phyloP scores from a whole-genome alignment of 2,113 vertebrate genomes.

The Oryzias woworae region DNA sequence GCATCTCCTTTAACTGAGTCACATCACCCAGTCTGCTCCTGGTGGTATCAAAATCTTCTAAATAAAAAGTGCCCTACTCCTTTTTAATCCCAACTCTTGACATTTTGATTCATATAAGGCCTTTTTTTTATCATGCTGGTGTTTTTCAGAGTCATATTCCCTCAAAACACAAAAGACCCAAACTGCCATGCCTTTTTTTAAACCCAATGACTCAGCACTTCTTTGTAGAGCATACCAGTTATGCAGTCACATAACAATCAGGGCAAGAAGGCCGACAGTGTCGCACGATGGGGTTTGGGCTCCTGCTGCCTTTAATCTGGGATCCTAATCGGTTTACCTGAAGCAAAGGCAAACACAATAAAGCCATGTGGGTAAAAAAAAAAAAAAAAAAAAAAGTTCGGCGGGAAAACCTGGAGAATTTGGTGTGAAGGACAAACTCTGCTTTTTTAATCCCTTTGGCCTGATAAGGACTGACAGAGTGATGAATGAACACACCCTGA shows the following conservation, averaged over 20 bases:
- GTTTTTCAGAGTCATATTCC: background rate
- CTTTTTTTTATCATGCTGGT: too few species aligned
- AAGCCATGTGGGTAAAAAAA: constrained; percentile 21
- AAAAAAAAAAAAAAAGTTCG: background rate
- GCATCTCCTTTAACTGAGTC: too few species aligned
- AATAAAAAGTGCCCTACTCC: too few species aligned
- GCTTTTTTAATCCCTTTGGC: constrained; percentile 46
- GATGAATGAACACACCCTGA: constrained; percentile 64
- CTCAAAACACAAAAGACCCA: background rate
- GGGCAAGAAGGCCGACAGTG: constrained; percentile 2
- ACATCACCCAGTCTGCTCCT: too few species aligned
- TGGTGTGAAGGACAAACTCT: constrained; percentile 52
- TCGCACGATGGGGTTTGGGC: constrained; percentile 10
- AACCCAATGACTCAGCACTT: background rate
- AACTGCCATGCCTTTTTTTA: background rate
- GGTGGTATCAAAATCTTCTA: too few species aligned
- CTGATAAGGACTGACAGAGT: constrained; percentile 68
- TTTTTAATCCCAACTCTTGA: too few species aligned
- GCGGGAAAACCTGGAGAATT: constrained; percentile 17
- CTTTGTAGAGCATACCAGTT: background rate
- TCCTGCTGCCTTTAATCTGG: constrained; percentile 7
- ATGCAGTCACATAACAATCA: constrained; percentile 6
- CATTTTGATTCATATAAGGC: too few species aligned
- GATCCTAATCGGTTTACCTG: constrained; percentile 48
- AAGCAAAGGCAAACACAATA: constrained; percentile 31